phyloP scores from a whole-genome alignment of 2,113 vertebrate species.

The Lucifuga dentata region DNA sequence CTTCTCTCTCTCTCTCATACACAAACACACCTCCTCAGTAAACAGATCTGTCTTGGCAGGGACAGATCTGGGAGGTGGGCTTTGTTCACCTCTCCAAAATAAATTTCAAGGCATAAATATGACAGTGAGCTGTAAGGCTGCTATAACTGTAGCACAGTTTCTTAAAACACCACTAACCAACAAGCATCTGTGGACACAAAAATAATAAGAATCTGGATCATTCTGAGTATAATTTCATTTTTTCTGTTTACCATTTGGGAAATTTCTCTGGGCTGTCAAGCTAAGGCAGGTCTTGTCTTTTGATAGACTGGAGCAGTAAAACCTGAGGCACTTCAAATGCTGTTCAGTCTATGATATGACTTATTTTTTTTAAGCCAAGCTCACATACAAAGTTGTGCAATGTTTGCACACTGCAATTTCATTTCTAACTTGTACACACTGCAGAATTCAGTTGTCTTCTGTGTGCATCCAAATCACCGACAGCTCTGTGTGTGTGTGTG shows the following conservation, averaged over 20 bases:
- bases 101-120: conserved; percentile 46
- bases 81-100: conserved; percentile 54
- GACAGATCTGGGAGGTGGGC: neutral
- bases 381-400: conserved; percentile 45
- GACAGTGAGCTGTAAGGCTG: conserved; percentile 25
- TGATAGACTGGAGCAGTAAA: conserved; percentile 63
- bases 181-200: conserved; percentile 21
- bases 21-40: conserved; percentile 38
- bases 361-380: conserved; percentile 59
- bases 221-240: conserved; percentile 53
- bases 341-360: conserved; percentile 63
- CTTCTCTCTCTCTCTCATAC: neutral
- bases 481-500: conserved; percentile 53
- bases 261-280: conserved; percentile 50
- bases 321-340: conserved; percentile 52
- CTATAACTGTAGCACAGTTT: conserved; percentile 4
- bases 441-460: conserved; percentile 58
- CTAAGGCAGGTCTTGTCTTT: conserved; percentile 46
- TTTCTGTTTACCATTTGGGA: conserved; percentile 63
- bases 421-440: conserved; percentile 48
- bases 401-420: conserved; percentile 54
- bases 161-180: conserved; percentile 29
- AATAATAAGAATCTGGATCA: conserved; percentile 34
- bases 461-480: conserved; percentile 47
- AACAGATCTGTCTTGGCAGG: conserved; percentile 51